Evolutionary conservation across 2,113 vertebrate genomes (phyloP), one percentile per base, ranked within the genome.

Genomic region (Kobus ellipsiprymnus): DNA sequence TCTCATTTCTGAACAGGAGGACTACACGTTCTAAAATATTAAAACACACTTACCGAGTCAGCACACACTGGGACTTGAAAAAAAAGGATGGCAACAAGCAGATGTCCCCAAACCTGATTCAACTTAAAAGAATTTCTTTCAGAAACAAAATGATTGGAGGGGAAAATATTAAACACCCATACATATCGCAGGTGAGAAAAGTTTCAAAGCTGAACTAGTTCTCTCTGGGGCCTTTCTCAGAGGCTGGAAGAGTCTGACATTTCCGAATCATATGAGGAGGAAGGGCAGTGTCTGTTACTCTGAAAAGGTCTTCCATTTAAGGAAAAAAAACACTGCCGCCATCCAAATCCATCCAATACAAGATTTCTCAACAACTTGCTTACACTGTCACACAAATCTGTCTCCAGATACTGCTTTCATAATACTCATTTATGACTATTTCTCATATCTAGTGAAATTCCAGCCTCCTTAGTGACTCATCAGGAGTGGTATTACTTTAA

Each of bases 21-120:
- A 98, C 98, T 67, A 98, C 90, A 93, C 96, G 96, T 94, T 95
- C 30, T 90, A n/a, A 95, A 98, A 98, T 94, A 96, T 90, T 94
- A 96, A 91, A 71, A 44, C 40, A 48, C 7, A 57, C 90, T 96
- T 90, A 78, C 33, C 44, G 16, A 88, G 21, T 94, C 50, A 27
- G 12, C 16, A 33, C 29, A 67, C 80, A 80, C 12, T 23, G n/a
- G n/a, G 67, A 54, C 71, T 48, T 29, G 36, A 8, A 67, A 40
- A 40, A 81, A 62, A 78, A 64, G 25, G 52, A 74, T 0, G 7
- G 40, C 1, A 21, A 87, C 81, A 54, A 78, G 50, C 21, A 59
- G 55, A 91, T 78, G 21, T 80, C 46, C 57, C 36, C 19, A 36
- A 78, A 95, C 7, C 27, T 21, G 27, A 64, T 80, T 82, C 33